Evolutionary conservation across 1,140 invertebrate genomes (phyloP).

Genomic region (Bombus pascuorum): DNA sequence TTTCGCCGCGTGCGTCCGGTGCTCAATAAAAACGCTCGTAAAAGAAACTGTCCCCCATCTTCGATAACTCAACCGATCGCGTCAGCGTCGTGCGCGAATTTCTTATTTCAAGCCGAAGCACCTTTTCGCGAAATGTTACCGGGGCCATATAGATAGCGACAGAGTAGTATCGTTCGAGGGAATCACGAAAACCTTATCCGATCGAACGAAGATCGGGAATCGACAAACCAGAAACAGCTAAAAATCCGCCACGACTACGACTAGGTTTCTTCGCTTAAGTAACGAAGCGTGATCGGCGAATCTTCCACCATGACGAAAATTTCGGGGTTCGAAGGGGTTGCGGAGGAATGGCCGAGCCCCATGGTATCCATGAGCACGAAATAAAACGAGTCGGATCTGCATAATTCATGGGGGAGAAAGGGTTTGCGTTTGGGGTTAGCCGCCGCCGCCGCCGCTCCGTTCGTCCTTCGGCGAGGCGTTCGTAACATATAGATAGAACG

Average conservation of each 20-base stretch:
- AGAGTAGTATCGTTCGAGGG: not conserved
- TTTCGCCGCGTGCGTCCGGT: not conserved
- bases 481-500: constrained; percentile 31
- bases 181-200: not conserved
- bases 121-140: not conserved
- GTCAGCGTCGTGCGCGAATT: not conserved
- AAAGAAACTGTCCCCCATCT: constrained; percentile 1
- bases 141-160: not conserved
- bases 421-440: constrained; percentile 60
- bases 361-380: constrained; percentile 34
- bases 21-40: constrained; percentile 41
- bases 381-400: constrained; percentile 62
- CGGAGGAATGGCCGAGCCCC: constrained; percentile 54
- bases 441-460: constrained; percentile 41
- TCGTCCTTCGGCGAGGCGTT: constrained; percentile 45
- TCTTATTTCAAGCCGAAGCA: constrained; percentile 16
- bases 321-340: constrained; percentile 57
- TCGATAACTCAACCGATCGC: constrained; percentile 5
- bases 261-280: not conserved
- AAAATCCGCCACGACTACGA: not conserved
- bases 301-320: constrained; percentile 60
- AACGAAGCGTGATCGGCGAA: not conserved
- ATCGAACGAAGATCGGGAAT: not conserved
- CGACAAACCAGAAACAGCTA: not conserved
- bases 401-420: constrained; percentile 67